These are phyloP conservation scores for Spongia lamella DNA, from an alignment of 37 sponge, comb jelly and placozoan species.

Conservation along the genomic window DNA sequence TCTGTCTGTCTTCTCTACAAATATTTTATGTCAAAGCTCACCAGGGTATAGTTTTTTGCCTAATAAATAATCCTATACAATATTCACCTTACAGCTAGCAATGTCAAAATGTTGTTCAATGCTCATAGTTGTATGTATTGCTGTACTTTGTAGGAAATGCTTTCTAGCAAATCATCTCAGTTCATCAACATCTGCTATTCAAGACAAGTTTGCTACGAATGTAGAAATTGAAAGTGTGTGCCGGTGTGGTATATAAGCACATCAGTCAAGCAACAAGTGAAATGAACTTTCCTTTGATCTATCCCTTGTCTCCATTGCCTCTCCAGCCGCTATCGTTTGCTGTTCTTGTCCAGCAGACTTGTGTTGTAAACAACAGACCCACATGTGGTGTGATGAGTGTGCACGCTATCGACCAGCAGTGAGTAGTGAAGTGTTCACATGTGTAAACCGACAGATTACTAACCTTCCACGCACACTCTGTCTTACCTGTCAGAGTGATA, in stretches of 20 bases:
- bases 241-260: conserved; percentile 71
- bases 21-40: too few relatives aligned
- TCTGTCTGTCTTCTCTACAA: too few relatives aligned
- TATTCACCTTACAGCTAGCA: too few relatives aligned
- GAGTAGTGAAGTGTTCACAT: too few relatives aligned
- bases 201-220: conserved; percentile 62
- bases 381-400: conserved; percentile 80
- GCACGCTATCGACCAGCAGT: conserved; percentile 58
- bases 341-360: conserved; percentile 40
- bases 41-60: too few relatives aligned
- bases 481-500: too few relatives aligned
- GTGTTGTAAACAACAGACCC: conserved; percentile 57
- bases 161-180: neutral
- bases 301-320: conserved; percentile 38
- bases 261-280: conserved; percentile 34
- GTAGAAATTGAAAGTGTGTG: conserved; percentile 60
- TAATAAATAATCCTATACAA: too few relatives aligned
- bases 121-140: too few relatives aligned
- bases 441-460: too few relatives aligned
- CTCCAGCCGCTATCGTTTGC: neutral
- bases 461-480: too few relatives aligned
- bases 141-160: too few relatives aligned
- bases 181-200: conserved; percentile 8
- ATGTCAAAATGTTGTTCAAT: too few relatives aligned
- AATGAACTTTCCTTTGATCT: conserved; percentile 67